These are phyloP conservation scores for Ophonus ardosiacus DNA, from an alignment of 2,888 invertebrate species.

Conservation along the genomic window DNA sequence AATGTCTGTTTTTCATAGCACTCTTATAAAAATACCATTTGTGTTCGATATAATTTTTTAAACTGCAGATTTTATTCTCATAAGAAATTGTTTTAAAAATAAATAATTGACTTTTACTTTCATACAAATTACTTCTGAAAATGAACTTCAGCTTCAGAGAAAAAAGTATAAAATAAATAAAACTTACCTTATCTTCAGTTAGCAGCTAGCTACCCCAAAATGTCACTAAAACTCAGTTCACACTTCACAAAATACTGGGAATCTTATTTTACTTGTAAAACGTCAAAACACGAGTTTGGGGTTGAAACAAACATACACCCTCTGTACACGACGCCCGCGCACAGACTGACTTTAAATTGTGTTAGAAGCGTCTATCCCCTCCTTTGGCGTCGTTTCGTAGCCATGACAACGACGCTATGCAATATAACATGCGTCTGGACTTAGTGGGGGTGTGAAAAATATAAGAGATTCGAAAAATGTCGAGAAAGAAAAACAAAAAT, in stretches of 20 bases:
- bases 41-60: no score
- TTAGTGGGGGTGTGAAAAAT: slow-evolving; percentile 26
- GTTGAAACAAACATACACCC: neutral
- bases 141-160: no score
- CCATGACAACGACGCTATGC: slow-evolving; percentile 57
- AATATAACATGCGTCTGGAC: slow-evolving; percentile 57
- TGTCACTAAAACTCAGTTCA: neutral
- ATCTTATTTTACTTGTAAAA: neutral
- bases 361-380: slow-evolving; percentile 52
- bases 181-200: no score
- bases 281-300: slow-evolving; percentile 18
- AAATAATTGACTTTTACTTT: no score
- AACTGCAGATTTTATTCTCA: no score
- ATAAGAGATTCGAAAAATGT: slow-evolving; percentile 46
- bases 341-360: slow-evolving; percentile 58
- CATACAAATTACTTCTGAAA: no score
- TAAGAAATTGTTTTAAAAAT: no score
- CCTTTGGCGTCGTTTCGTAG: slow-evolving; percentile 43
- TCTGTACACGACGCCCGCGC: neutral
- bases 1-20: no score
- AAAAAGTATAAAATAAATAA: no score
- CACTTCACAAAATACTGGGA: neutral
- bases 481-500: neutral
- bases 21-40: no score
- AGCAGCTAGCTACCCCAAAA: neutral